Evolutionary conservation across 2,888 invertebrate genomes (phyloP).

Genomic region (Sthenelais limicola): DNA sequence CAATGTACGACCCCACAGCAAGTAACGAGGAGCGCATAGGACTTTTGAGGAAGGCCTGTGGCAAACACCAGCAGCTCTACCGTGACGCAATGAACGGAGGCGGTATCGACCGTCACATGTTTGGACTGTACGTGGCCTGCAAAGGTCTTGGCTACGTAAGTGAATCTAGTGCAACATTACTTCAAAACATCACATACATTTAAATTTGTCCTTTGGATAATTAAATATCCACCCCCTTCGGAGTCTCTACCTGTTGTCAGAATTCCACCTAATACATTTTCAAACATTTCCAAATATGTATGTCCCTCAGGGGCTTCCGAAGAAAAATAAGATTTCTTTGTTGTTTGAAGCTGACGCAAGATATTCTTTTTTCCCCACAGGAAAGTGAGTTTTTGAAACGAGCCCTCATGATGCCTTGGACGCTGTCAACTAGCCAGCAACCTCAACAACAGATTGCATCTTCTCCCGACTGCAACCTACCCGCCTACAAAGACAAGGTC

Average conservation of each 20-base stretch:
- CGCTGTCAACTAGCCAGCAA: slow-evolving; percentile 74
- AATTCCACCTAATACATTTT: too few relatives aligned
- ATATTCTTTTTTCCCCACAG: too few relatives aligned
- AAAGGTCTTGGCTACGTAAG: slow-evolving; percentile 74
- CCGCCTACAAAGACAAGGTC: slow-evolving; percentile 72
- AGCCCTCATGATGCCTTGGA: slow-evolving; percentile 74
- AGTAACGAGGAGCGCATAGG: slow-evolving; percentile 67
- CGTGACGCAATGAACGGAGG: slow-evolving; percentile 74
- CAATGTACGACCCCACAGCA: slow-evolving; percentile 66
- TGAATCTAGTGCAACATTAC: slow-evolving; percentile 44
- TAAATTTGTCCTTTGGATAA: too few relatives aligned
- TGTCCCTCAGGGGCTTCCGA: not conserved
- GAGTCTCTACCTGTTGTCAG: too few relatives aligned
- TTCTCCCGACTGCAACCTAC: slow-evolving; percentile 71
- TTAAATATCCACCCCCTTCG: too few relatives aligned
- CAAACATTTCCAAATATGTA: too few relatives aligned
- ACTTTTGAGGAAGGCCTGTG: slow-evolving; percentile 69
- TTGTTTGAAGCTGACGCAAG: too few relatives aligned
- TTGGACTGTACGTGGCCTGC: slow-evolving; percentile 74
- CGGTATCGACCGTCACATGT: slow-evolving; percentile 74
- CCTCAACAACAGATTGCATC: slow-evolving; percentile 74
- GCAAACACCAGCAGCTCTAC: slow-evolving; percentile 72
- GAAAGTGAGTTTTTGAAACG: slow-evolving; percentile 73
- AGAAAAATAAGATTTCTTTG: too few relatives aligned
- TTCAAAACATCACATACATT: too few relatives aligned